Evolutionary conservation across 2,888 invertebrate species (phyloP).

Genomic region (Nemurella pictetii): DNA sequence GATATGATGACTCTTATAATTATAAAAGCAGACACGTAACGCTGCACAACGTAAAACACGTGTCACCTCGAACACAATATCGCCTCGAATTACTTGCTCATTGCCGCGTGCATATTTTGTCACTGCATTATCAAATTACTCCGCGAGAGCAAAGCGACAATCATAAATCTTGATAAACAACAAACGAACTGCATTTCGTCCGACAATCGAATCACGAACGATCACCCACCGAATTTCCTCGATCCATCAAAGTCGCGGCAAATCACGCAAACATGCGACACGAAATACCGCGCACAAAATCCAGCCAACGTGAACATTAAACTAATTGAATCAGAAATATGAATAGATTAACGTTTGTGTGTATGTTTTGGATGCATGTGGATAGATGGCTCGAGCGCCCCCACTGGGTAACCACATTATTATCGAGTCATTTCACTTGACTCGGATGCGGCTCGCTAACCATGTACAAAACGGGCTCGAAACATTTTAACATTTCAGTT

Average conservation of each 20-base stretch:
- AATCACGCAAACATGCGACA: neutral
- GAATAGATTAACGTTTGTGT: neutral
- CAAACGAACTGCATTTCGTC: neutral
- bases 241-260: neutral
- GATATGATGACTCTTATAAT: too few species aligned
- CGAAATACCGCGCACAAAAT: neutral
- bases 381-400: neutral
- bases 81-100: neutral
- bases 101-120: neutral
- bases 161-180: neutral
- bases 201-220: neutral
- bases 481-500: neutral
- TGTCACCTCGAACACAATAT: too few species aligned
- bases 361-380: neutral
- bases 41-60: too few species aligned
- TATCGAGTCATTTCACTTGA: conserved; percentile 5
- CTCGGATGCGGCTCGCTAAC: neutral
- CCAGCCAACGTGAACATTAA: neutral
- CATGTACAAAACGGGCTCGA: neutral
- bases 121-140: neutral
- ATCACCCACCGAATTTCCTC: neutral
- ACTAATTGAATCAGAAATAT: conserved; percentile 24
- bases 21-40: too few species aligned
- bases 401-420: conserved; percentile 6
- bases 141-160: neutral